These are phyloP conservation scores for Actenoides hombroni DNA, from an alignment of 2,113 vertebrate species.

Conservation along the genomic window DNA sequence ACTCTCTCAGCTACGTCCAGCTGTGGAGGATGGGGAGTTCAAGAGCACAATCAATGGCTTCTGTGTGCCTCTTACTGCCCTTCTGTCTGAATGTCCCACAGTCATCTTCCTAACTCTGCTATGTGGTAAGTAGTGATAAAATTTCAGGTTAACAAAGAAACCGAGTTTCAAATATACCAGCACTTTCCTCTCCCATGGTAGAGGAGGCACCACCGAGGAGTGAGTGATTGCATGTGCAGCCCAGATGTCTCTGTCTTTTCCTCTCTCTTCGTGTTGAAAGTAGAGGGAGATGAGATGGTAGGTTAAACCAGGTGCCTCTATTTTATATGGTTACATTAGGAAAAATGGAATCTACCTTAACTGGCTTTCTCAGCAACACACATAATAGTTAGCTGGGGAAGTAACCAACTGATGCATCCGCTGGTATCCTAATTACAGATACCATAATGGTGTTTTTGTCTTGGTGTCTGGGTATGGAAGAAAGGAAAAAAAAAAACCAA, in stretches of 20 bases:
- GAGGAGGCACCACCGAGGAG: neutral
- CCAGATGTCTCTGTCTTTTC: neutral
- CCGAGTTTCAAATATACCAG: neutral
- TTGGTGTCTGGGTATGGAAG: neutral
- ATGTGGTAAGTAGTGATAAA: neutral
- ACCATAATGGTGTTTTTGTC: neutral
- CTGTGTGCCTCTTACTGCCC: neutral
- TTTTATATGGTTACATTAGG: neutral
- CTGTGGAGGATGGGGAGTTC: fast-evolving
- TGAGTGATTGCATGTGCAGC: neutral
- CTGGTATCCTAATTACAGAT: neutral
- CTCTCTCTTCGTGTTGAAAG: neutral
- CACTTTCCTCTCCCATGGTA: neutral
- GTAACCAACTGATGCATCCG: neutral
- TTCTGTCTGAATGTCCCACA: neutral
- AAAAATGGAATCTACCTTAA: neutral
- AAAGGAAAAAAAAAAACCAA: neutral
- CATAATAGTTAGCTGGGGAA: neutral
- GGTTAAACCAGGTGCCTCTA: neutral
- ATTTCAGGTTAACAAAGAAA: neutral
- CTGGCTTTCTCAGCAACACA: neutral
- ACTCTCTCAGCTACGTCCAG: neutral
- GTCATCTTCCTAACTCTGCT: neutral
- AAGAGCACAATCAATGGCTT: neutral
- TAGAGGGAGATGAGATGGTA: neutral